phyloP scores from a whole-genome alignment of 2,888 invertebrate genomes.

The Acrobeloides nanus region DNA sequence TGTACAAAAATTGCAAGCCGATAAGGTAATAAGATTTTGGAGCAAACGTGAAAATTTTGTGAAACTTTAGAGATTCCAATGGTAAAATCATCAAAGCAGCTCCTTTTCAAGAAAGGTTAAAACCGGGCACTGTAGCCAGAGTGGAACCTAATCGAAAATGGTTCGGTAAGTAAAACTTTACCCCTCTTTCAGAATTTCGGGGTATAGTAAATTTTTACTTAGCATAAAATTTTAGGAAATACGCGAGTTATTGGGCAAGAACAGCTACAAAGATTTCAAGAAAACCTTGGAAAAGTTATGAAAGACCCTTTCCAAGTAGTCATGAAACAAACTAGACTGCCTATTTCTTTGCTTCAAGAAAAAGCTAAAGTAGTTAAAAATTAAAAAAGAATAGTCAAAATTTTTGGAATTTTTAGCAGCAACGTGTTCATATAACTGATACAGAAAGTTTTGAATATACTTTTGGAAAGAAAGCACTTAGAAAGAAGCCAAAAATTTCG shows the following conservation, averaged over 20 bases:
- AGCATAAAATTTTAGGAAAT: constrained; percentile 61
- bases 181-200: not conserved
- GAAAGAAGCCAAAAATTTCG: constrained; percentile 75
- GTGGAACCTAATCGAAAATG: constrained; percentile 96
- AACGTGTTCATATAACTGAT: constrained; percentile 85
- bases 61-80: constrained; percentile 62
- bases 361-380: constrained; percentile 60
- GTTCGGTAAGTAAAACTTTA: constrained; percentile 68
- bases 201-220: not conserved
- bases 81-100: constrained; percentile 87
- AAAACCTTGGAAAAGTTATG: constrained; percentile 83
- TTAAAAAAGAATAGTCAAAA: constrained; percentile 2
- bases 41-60: too few relatives aligned
- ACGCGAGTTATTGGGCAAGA: constrained; percentile 86
- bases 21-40: constrained; percentile 65
- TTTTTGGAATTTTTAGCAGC: constrained; percentile 61
- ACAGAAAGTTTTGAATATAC: constrained; percentile 87
- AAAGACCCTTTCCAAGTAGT: constrained; percentile 95
- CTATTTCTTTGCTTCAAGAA: constrained; percentile 86
- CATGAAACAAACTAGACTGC: constrained; percentile 89
- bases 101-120: constrained; percentile 82
- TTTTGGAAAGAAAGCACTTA: constrained; percentile 85
- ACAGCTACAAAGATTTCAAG: constrained; percentile 65
- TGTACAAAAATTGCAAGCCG: constrained; percentile 96
- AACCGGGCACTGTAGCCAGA: constrained; percentile 80